A percentile compares a stretch with the other conserved stretches of the same genome.
phyloP scores from a whole-genome alignment of 2,113 vertebrate species.

The Phaethornis superciliosus region DNA sequence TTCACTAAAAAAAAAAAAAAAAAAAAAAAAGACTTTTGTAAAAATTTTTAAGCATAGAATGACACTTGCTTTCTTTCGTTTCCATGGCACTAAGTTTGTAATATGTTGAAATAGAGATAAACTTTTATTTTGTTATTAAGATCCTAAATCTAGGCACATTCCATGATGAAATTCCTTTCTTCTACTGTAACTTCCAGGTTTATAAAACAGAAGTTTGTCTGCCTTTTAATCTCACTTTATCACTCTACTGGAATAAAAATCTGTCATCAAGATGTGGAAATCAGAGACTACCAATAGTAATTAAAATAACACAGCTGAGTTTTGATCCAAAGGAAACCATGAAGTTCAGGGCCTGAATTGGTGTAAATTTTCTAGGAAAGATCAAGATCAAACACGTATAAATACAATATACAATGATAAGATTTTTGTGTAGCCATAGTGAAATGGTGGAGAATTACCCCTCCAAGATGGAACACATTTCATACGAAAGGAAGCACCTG shows the following conservation, averaged over 20 bases:
- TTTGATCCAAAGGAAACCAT: slow-evolving; percentile 4
- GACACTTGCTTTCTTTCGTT: neutral
- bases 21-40: neutral
- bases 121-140: neutral
- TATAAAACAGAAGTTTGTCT: slow-evolving; percentile 46
- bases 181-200: slow-evolving; percentile 25
- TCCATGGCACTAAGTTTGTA: neutral
- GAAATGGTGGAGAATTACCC: neutral
- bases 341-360: neutral
- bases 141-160: slow-evolving; percentile 19
- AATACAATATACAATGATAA: neutral
- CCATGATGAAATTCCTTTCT: slow-evolving; percentile 32
- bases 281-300: slow-evolving; percentile 36
- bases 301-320: slow-evolving; percentile 46
- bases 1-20: neutral
- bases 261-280: slow-evolving; percentile 57
- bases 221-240: slow-evolving; percentile 64
- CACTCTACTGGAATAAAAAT: slow-evolving; percentile 33
- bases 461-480: neutral
- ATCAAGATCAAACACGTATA: slow-evolving; percentile 53
- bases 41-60: neutral
- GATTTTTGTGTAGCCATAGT: neutral
- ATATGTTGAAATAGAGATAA: no score
- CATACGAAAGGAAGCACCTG: neutral
- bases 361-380: neutral